Base-by-base conservation (phyloP, 2,888 invertebrate species). In the Lordiphosa andalusiaca region DNA sequence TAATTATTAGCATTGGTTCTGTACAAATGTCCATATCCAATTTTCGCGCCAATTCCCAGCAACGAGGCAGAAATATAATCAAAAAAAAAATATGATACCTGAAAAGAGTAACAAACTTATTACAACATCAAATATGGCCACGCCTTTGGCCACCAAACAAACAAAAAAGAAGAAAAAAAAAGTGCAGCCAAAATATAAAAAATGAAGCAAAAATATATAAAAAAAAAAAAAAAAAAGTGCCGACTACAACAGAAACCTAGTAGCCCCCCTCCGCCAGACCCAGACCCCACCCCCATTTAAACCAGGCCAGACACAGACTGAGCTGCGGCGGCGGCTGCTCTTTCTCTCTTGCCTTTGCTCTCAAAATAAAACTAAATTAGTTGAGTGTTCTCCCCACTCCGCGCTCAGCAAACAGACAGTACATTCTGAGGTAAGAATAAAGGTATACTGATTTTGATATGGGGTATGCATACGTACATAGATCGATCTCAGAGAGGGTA, bases 81-180 rank as follows among this genome's bases (percentile, higher is more conserved):
- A 41, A 13, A 30, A 44, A 50, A 58, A 7, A 39, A n/a, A 12
- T 42, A 5, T 21, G 2, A 1, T 7, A 25, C 36, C 12, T n/a
- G n/a, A 23, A 40, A 42, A 36, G 42, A 48, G 16, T 19, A 59
- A 36, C 23, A 12, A 54, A 58, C 36, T 56, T 56, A 56, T 69
- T 57, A 49, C 55, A 58, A 46, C 50, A 56, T 49, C 36, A 53
- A 47, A 46, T n/a, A 33, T 49, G 13, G 57, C 72, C 75, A 77
- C 77, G 68, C 68, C 73, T 72, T 65, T 58, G 39, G 44, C 35
- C 19, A 4, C 23, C 48, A 30, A 57, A 46, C 49, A 38, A 41
- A 16, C 16, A 16, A 16, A 16, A 16, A 1, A 16, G 16, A 16
- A n/a, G n/a, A 16, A 52, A 66, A 52, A 41, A 40, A 48, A 66